Conservation (phyloP, 2,888 invertebrate species). For the Lycia hirtaria region DNA sequence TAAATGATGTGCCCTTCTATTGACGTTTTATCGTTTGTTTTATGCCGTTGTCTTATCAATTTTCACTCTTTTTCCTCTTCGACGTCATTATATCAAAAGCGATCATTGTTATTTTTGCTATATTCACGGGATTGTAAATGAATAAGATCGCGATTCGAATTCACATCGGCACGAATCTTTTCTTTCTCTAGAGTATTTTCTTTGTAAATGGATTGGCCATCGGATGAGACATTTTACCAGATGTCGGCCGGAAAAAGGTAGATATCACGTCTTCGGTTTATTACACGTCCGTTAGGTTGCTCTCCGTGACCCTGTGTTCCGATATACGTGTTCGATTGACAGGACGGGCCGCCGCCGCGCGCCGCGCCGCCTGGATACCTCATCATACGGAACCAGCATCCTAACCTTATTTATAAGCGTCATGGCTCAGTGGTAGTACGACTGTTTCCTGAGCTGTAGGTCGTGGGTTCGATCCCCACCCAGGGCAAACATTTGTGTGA, state of each 20-base stretch:
- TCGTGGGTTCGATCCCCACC: no score
- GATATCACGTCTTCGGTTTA: constrained; percentile 80
- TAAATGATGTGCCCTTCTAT: constrained; percentile 73
- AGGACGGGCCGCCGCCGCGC: constrained; percentile 17
- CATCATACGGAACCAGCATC: constrained; percentile 25
- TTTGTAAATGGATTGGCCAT: constrained; percentile 49
- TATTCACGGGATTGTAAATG: constrained; percentile 7
- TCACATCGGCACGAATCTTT: constrained; percentile 34
- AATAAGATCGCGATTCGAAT: constrained; percentile 24
- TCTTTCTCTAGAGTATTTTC: constrained; percentile 45
- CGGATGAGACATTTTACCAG: constrained; percentile 54
- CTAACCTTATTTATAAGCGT: no score
- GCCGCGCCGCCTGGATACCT: constrained; percentile 11
- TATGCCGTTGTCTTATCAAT: constrained; percentile 49
- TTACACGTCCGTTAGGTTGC: constrained; percentile 72
- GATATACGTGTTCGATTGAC: constrained; percentile 73
- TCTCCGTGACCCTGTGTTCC: constrained; percentile 65
- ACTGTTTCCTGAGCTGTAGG: no score
- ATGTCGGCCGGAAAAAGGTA: constrained; percentile 59
- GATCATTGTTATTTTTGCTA: constrained; percentile 26
- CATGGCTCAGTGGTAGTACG: no score
- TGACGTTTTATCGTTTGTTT: constrained; percentile 59
- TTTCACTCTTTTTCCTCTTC: constrained; percentile 36
- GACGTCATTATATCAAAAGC: constrained; percentile 12
- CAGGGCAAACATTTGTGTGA: no score